Evolutionary conservation across 2,797 vertebrate species (phyloP).

Genomic region (Centroberyx gerrardi): DNA sequence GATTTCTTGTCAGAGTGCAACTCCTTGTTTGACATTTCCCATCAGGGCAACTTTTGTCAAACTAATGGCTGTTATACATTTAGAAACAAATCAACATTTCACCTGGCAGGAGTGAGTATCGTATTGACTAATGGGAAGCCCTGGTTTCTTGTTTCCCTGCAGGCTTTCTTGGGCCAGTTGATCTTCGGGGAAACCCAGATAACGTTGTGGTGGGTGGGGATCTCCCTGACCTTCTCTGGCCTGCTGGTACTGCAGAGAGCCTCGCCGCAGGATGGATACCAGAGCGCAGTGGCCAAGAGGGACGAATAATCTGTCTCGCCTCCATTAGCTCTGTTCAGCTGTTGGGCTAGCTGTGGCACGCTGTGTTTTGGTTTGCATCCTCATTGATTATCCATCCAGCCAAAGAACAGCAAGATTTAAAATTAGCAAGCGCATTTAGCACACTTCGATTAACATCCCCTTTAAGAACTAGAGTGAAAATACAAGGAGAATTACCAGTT

Average conservation of each 20-base stretch:
- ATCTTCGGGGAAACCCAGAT: conserved; percentile 88
- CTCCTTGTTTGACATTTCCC: neutral
- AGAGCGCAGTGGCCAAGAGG: conserved; percentile 67
- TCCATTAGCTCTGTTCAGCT: conserved; percentile 49
- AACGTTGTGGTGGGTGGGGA: conserved; percentile 94
- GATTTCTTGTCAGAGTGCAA: neutral
- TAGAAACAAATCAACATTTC: neutral
- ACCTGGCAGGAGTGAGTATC: neutral
- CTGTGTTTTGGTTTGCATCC: conserved; percentile 25
- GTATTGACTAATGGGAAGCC: neutral
- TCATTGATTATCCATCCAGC: conserved; percentile 36
- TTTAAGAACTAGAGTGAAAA: neutral
- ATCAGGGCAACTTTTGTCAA: neutral
- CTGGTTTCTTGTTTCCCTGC: neutral
- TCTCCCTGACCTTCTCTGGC: conserved; percentile 91
- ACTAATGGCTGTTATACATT: neutral
- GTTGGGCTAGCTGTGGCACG: conserved; percentile 26
- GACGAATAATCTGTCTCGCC: conserved; percentile 70
- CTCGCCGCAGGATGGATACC: conserved; percentile 72
- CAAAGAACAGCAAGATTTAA: conserved; percentile 28
- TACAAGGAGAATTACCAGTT: neutral
- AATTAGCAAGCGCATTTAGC: neutral
- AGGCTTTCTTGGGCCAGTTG: conserved; percentile 88
- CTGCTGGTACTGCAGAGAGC: conserved; percentile 91
- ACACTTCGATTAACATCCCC: neutral